Evolutionary conservation across 2,888 invertebrate species (phyloP), one percentile per base, ranked within the genome.

Genomic region (Clanis bilineata): DNA sequence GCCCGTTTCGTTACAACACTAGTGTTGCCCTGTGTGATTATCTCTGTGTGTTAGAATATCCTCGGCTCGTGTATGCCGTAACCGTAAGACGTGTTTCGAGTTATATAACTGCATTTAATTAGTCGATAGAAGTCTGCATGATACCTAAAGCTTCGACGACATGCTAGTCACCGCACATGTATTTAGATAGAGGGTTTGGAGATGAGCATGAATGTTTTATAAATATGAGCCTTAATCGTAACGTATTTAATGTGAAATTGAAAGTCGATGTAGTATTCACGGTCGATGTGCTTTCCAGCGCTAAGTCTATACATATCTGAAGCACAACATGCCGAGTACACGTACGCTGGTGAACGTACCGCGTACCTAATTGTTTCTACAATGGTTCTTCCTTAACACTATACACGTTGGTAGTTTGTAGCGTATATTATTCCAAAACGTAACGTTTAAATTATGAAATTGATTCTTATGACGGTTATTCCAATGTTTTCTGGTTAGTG

Each of bases 401-500:
- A 68, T 72, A 73, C 71, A 71, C 70, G 64, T 79, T 72, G 56
- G 73, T 82, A 79, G 76, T 76, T 66, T 66, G 66, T 79, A 80
- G 72, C 62, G 65, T 67, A 62, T 66, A 59, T 67, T 67, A 71
- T 74, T 73, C 73, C 71, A 69, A 68, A 65, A 68, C 69, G 63
- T 70, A 71, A 70, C 62, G 61, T 68, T 69, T 62, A 66, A 72
- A 71, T 73, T 77, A 74, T 76, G 68, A 73, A 77, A 79, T 76
- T 70, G 68, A 79, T 82, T 86, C 83, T 85, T 85, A 86, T 86
- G 81, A 85, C 76, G 81, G 78, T 79, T 80, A 83, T 86, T 85
- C 82, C 85, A 82, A 83, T 73, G 63, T 77, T 79, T 76, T 82
- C 82, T 80, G 86, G 86, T 88, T 86, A 87, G 87, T 86, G 86